Conservation (phyloP, 2,888 invertebrate species). For the Philereme vetulata region DNA sequence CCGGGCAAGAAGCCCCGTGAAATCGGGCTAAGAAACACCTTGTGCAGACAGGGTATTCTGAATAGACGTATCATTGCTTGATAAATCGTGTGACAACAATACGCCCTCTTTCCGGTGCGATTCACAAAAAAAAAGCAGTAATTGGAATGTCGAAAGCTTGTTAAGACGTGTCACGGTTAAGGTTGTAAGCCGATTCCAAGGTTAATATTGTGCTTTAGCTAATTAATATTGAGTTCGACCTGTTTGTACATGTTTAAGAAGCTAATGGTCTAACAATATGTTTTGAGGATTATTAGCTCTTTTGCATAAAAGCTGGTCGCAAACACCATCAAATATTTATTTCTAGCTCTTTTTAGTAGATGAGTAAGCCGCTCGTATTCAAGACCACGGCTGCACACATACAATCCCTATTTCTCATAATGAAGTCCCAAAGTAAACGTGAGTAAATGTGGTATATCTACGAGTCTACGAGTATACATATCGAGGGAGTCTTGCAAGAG, state of each 20-base stretch:
- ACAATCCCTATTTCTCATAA: too few species aligned
- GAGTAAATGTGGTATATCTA: too few species aligned
- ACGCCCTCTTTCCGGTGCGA: constrained; percentile 66
- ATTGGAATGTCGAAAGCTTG: constrained; percentile 43
- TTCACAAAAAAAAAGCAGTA: constrained; percentile 35
- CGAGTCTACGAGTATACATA: background rate
- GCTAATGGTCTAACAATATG: background rate
- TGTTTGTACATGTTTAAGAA: constrained; percentile 4
- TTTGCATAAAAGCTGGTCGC: too few species aligned
- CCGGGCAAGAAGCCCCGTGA: constrained; percentile 67
- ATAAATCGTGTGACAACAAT: constrained; percentile 75
- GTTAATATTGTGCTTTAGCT: constrained; percentile 27
- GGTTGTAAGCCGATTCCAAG: constrained; percentile 46
- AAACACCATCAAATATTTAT: too few species aligned
- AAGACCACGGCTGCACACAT: too few species aligned
- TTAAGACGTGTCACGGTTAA: constrained; percentile 50
- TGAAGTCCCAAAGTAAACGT: too few species aligned
- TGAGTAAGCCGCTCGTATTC: too few species aligned
- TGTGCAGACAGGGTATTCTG: constrained; percentile 38
- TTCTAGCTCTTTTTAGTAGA: too few species aligned
- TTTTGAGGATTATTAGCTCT: too few species aligned
- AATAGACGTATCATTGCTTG: constrained; percentile 76
- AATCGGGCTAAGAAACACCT: constrained; percentile 62
- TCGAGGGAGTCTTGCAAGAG: constrained; percentile 4
- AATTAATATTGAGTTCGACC: constrained; percentile 26